phyloP scores from a whole-genome alignment of 1,140 invertebrate genomes.

The Scaptomyza graminum region DNA sequence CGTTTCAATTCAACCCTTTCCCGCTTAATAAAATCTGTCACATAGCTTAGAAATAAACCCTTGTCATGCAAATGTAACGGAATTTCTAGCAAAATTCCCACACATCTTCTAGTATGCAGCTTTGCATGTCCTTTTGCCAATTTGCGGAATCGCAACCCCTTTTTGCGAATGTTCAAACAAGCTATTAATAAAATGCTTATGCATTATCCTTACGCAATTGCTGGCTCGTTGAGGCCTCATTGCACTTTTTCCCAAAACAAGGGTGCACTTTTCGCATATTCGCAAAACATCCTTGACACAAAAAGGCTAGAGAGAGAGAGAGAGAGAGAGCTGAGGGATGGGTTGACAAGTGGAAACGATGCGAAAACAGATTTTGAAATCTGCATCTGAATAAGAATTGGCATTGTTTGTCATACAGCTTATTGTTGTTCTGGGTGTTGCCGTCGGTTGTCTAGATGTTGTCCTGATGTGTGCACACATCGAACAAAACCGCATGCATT shows the following conservation, averaged over 20 bases:
- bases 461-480: conserved; percentile 33
- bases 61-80: conserved; percentile 45
- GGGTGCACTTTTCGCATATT: conserved; percentile 53
- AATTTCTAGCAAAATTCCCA: conserved; percentile 41
- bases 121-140: conserved; percentile 37
- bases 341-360: conserved; percentile 34
- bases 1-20: conserved; percentile 7
- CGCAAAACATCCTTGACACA: conserved; percentile 26
- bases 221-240: conserved; percentile 33
- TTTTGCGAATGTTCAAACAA: conserved; percentile 7
- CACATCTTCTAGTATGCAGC: not conserved
- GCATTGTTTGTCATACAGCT: conserved; percentile 35
- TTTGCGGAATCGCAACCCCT: conserved; percentile 37
- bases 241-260: conserved; percentile 27
- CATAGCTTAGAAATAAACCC: conserved; percentile 5
- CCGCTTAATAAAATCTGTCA: not conserved
- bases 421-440: conserved; percentile 39
- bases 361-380: conserved; percentile 24
- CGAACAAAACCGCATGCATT: conserved; percentile 14
- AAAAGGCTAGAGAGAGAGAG: conserved; percentile 1
- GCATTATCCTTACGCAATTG: conserved; percentile 57
- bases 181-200: conserved; percentile 39
- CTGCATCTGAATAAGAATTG: conserved; percentile 13
- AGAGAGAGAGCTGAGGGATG: not conserved
- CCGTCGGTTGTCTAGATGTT: not conserved